These are phyloP conservation scores for Nannobrachium achirus DNA, from an alignment of 2,113 vertebrate genomes.

Conservation along the genomic window DNA sequence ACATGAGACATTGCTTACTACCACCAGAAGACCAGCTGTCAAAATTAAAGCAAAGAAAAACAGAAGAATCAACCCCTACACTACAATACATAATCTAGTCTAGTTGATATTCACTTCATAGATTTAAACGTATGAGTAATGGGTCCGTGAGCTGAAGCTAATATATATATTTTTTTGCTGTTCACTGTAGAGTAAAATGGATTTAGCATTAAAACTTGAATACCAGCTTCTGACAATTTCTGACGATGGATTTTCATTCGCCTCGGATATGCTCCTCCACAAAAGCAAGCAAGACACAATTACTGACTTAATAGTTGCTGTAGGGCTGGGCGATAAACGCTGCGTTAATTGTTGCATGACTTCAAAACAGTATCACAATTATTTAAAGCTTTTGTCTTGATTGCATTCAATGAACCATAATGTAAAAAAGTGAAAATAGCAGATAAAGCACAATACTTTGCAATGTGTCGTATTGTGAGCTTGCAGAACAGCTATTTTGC, in stretches of 20 bases:
- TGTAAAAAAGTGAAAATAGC: too few species aligned
- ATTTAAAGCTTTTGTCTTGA: too few species aligned
- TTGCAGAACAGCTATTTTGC: too few species aligned
- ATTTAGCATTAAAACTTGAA: conserved; percentile 12
- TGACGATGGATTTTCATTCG: too few species aligned
- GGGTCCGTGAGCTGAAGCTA: background rate
- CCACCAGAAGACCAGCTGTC: conserved; percentile 35
- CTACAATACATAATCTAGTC: conserved; percentile 26
- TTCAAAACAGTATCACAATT: too few species aligned
- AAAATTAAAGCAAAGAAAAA: conserved; percentile 40
- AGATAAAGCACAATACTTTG: too few species aligned
- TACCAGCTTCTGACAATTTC: too few species aligned
- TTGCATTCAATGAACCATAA: too few species aligned
- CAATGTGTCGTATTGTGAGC: too few species aligned
- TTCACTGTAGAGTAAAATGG: conserved; percentile 3
- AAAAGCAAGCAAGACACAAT: conserved; percentile 18
- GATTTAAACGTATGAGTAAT: background rate
- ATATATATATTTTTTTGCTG: too few species aligned
- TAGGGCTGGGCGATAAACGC: too few species aligned
- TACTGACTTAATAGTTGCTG: conserved; percentile 22
- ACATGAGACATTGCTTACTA: conserved; percentile 45
- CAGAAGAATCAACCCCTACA: conserved; percentile 25
- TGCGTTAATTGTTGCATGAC: too few species aligned
- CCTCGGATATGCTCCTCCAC: background rate
- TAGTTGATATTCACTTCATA: conserved; percentile 19